Evolutionary conservation across 1,140 invertebrate species (phyloP).

Genomic region (Drosophila eugracilis): DNA sequence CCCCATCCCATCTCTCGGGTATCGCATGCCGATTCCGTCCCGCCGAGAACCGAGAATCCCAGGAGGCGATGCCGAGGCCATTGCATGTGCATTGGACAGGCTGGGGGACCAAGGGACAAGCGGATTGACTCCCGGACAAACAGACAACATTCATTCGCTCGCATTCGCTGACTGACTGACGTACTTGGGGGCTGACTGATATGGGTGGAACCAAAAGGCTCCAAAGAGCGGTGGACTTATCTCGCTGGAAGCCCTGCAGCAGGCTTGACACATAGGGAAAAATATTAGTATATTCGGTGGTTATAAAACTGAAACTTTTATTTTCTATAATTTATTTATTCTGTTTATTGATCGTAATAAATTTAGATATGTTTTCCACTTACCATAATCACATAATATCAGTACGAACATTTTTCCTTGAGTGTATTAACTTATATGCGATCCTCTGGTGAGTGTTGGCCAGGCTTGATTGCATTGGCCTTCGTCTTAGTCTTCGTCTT

Average conservation of each 20-base stretch:
- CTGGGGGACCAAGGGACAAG: background rate
- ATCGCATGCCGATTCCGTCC: slow-evolving; percentile 77
- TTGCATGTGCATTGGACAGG: slow-evolving; percentile 65
- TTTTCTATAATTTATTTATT: no score
- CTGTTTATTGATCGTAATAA: no score
- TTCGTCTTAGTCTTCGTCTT: slow-evolving; percentile 53
- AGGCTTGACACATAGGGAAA: background rate
- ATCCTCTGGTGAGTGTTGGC: slow-evolving; percentile 46
- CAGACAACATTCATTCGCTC: slow-evolving; percentile 38
- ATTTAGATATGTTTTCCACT: no score
- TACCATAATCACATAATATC: background rate
- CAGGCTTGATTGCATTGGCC: slow-evolving; percentile 66
- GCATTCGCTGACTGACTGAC: slow-evolving; percentile 74
- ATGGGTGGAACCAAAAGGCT: slow-evolving; percentile 61
- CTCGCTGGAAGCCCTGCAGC: slow-evolving; percentile 16
- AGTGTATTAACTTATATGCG: slow-evolving; percentile 20
- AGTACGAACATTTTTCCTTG: slow-evolving; percentile 10
- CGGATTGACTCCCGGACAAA: slow-evolving; percentile 17
- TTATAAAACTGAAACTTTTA: no score
- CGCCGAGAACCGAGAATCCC: slow-evolving; percentile 10
- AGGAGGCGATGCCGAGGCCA: slow-evolving; percentile 50
- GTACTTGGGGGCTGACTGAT: slow-evolving; percentile 75
- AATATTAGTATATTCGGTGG: slow-evolving; percentile 1
- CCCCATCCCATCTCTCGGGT: slow-evolving; percentile 7
- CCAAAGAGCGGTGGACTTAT: slow-evolving; percentile 9